Base-by-base conservation (phyloP, 2,888 invertebrate genomes). In the Mesoligia furuncula region DNA sequence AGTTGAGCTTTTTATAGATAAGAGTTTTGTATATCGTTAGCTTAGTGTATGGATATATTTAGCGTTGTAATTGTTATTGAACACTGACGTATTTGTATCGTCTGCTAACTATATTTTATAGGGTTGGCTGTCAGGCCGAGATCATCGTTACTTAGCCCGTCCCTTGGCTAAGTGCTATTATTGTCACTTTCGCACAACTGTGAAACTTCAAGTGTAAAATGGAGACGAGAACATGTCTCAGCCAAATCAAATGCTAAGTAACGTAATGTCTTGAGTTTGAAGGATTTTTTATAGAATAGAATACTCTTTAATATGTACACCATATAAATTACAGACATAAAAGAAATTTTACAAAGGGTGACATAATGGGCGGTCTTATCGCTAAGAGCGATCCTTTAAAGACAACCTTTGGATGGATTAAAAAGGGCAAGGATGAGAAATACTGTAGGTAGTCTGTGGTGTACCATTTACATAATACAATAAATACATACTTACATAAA, bases 1-100 rank as follows among this genome's bases (percentile, higher is more conserved):
- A 87, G 86, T 87, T 88, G 76, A 80, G 88, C 87, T 87, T 88
- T 81, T 86, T 80, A 75, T 83, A 78, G 73, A n/a, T 79, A 75
- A 80, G 77, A 20, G 42, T 84, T 86, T 88, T 87, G 80, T 85
- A 81, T 82, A 75, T 69, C 31, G 71, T 79, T 86, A 85, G 85
- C 80, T 83, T 86, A 86, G 79, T 76, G 70, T 77, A 72, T 51
- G 61, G 3, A 66, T 74, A 72, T 80, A 83, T 77, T 85, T 85
- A 86, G 82, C 79, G 80, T 77, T 81, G 70, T 81, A 67, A 85
- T 84, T 81, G 79, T 88, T 84, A 87, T 84, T 54, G 64, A 73
- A 62, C 5, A 17, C 69, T 75, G 51, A 45, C 42, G 62, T 73
- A 76, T 20, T 57, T 87, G 65, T 80, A 77, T 81, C 67, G 68